phyloP scores from a whole-genome alignment of 2,888 invertebrate species.

The Cephus pulcher region DNA sequence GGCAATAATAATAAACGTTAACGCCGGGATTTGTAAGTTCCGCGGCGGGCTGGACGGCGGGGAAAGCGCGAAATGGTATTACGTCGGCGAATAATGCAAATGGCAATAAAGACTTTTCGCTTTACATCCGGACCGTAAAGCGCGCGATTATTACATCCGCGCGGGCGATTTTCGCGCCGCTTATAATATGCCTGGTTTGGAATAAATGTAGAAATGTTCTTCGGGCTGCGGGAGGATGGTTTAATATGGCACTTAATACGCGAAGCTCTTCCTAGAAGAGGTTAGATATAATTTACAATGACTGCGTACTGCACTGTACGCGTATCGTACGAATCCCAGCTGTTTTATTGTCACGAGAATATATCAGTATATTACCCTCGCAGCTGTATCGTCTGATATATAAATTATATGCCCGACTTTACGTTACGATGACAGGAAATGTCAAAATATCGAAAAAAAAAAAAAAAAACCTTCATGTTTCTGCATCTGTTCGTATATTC shows the following conservation, averaged over 20 bases:
- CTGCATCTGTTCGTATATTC: neutral
- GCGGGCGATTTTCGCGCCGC: neutral
- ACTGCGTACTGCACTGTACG: neutral
- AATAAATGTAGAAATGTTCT: neutral
- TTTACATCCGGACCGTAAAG: neutral
- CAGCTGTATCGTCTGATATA: neutral
- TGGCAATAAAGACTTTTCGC: slow-evolving; percentile 8
- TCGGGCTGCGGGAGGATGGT: neutral
- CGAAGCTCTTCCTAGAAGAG: neutral
- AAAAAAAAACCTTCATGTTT: neutral
- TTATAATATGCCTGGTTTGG: neutral
- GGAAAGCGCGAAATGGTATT: neutral
- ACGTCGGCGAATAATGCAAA: slow-evolving; percentile 8
- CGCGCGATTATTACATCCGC: neutral
- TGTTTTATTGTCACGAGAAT: neutral
- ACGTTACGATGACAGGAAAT: neutral
- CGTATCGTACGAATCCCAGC: neutral
- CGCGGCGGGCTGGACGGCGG: neutral
- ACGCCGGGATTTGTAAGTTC: slow-evolving; percentile 6
- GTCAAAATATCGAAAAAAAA: neutral
- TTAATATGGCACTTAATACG: neutral
- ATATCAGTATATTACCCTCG: neutral
- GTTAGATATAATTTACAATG: neutral
- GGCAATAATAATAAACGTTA: neutral
- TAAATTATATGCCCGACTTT: neutral